These are phyloP conservation scores for Caenorhabditis becei DNA, from an alignment of 2,888 invertebrate species.

Conservation along the genomic window DNA sequence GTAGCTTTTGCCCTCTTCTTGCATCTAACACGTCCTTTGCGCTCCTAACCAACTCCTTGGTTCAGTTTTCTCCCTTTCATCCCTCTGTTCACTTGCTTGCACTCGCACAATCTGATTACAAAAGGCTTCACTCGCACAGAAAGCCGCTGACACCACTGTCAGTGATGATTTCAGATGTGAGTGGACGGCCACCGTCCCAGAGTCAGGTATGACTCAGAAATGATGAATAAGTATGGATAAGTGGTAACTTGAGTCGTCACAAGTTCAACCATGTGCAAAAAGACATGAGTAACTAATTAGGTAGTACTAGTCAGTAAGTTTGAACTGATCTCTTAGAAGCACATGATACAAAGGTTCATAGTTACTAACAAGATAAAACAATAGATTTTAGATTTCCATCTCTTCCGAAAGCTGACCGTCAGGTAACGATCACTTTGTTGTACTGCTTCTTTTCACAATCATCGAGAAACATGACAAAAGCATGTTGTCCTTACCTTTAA, in stretches of 20 bases:
- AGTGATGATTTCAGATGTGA: slow-evolving; percentile 22
- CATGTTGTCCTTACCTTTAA: slow-evolving; percentile 23
- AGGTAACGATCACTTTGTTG: slow-evolving; percentile 50
- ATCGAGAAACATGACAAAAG: background rate
- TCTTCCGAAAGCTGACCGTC: slow-evolving; percentile 23
- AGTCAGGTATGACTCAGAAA: slow-evolving; percentile 1
- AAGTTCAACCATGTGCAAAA: background rate
- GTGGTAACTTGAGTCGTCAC: background rate
- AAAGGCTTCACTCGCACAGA: slow-evolving; percentile 29
- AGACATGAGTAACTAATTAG: background rate
- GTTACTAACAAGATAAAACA: background rate
- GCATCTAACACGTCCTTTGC: slow-evolving; percentile 22
- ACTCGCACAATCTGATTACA: slow-evolving; percentile 35
- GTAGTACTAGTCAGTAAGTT: no score
- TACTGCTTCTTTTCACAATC: slow-evolving; percentile 33
- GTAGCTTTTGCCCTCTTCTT: slow-evolving; percentile 34
- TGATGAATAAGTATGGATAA: slow-evolving; percentile 4
- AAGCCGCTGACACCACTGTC: slow-evolving; percentile 1
- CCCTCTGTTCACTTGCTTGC: slow-evolving; percentile 48
- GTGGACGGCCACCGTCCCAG: background rate
- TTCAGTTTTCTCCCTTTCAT: slow-evolving; percentile 8
- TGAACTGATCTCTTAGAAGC: no score
- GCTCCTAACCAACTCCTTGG: slow-evolving; percentile 20
- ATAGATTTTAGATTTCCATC: slow-evolving; percentile 3
- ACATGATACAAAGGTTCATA: no score